Evolutionary conservation across 1,140 invertebrate genomes (phyloP).

Genomic region (Diuraphis noxia): DNA sequence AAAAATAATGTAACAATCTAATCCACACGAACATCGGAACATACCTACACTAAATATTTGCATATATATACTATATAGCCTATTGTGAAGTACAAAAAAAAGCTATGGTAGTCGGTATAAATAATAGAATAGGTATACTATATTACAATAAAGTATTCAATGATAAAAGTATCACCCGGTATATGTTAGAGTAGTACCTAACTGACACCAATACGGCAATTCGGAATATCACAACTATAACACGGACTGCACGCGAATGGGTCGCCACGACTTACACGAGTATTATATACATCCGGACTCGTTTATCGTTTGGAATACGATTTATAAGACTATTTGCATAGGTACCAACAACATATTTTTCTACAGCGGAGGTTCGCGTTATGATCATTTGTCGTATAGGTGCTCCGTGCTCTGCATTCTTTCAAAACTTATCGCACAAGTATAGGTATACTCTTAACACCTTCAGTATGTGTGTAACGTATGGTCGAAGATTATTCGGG

Average conservation of each 20-base stretch:
- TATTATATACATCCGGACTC: not conserved
- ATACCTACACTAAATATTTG: too few relatives aligned
- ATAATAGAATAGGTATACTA: too few relatives aligned
- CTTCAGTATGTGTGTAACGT: not conserved
- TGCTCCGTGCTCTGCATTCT: too few relatives aligned
- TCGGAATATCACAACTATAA: too few relatives aligned
- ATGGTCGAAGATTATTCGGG: not conserved
- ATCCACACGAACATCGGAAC: not conserved
- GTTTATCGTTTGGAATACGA: not conserved
- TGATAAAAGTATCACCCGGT: too few relatives aligned
- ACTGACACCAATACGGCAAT: not conserved
- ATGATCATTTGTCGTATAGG: not conserved
- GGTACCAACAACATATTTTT: not conserved
- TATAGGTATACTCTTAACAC: not conserved
- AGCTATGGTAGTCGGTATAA: too few relatives aligned
- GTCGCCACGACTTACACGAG: not conserved
- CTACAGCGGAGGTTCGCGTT: not conserved
- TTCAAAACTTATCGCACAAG: not conserved
- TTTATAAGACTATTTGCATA: not conserved
- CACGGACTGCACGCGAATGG: not conserved
- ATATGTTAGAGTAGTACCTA: too few relatives aligned
- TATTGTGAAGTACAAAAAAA: too few relatives aligned
- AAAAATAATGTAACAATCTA: not conserved
- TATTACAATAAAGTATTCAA: too few relatives aligned
- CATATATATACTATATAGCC: not conserved